phyloP scores from a whole-genome alignment of 2,797 vertebrate species.

The Cuculus canorus region DNA sequence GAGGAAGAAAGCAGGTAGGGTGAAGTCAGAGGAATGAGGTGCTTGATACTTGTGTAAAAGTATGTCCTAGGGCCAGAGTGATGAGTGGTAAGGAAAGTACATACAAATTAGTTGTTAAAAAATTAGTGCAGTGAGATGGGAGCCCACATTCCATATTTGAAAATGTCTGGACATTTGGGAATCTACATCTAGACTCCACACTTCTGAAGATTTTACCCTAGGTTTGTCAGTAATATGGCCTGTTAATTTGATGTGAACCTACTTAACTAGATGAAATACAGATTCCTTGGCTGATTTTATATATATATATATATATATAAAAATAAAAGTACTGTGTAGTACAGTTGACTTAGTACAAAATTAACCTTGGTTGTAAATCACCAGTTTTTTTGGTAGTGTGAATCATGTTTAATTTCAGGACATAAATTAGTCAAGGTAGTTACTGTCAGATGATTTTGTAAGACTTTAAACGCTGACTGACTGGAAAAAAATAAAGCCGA shows the following conservation, averaged over 20 bases:
- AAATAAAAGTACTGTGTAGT: accelerated
- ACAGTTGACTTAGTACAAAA: background rate
- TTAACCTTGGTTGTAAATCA: background rate
- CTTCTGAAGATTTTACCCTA: background rate
- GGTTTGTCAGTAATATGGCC: background rate
- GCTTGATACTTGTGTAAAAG: background rate
- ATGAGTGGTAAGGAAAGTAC: background rate
- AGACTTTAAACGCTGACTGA: background rate
- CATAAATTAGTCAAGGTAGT: background rate
- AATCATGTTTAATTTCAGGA: background rate
- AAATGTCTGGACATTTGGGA: background rate
- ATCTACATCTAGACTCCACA: background rate
- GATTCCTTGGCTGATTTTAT: background rate
- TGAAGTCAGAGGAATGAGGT: background rate
- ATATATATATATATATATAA: no score
- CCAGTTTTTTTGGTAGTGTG: background rate
- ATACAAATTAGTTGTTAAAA: background rate
- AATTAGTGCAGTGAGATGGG: background rate
- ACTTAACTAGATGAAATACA: background rate
- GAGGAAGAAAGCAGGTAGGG: background rate
- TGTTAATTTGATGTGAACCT: background rate
- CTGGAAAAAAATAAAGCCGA: background rate
- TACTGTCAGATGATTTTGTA: background rate
- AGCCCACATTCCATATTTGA: background rate
- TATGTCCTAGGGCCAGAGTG: background rate